Base-by-base conservation (phyloP, 2,888 invertebrate genomes). In the Euplagia quadripunctaria region DNA sequence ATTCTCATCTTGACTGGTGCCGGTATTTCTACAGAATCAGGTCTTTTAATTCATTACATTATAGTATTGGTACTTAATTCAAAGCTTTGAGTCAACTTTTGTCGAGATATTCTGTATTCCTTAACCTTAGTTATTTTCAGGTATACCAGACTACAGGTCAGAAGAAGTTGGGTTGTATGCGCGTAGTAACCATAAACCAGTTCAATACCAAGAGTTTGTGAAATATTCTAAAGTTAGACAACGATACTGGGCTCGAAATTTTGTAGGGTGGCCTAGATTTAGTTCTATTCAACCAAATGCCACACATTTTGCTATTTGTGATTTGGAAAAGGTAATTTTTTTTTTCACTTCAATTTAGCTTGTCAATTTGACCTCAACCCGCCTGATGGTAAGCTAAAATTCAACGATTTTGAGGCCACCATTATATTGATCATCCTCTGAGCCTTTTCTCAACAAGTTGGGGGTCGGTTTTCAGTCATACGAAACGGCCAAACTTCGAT, bases 191-290 rank as follows among this genome's bases (percentile, higher is more conserved):
- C 97, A 97, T 84, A 97, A 98, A 86, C 99, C 99, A 0, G 97
- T 99, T 49, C 97, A 98, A 82, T 98, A 98, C 88, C 97, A 97
- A 92, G 98, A 99, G 80, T 99, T 99, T 95, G 91, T 98, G 0
- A 96, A 96, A 81, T 97, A 97, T 51, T 94, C 97, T 5, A 92
- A 94, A 80, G 94, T 97, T 0, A 96, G 99, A 71, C 97, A 97
- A 91, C 96, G 99, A 71, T 99, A 99, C 89, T 99, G 99, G 99
- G 99, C 99, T 0, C 96, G 99, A 81, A 99, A 99, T 94, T 99
- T 97, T 93, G 96, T 99, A 16, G 99, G 98, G 0, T 99, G 99
- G 99, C 97, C 97, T 42, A 96, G 96, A 76, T 99, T 99, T 92
- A 98, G 98, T 41, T 92, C 95, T 31, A 96, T 97, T 17, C 92